A percentile compares a stretch with the other conserved stretches of the same genome.
These are phyloP conservation scores for Chirona hameri DNA, from an alignment of 2,888 invertebrate species.

Conservation along the genomic window DNA sequence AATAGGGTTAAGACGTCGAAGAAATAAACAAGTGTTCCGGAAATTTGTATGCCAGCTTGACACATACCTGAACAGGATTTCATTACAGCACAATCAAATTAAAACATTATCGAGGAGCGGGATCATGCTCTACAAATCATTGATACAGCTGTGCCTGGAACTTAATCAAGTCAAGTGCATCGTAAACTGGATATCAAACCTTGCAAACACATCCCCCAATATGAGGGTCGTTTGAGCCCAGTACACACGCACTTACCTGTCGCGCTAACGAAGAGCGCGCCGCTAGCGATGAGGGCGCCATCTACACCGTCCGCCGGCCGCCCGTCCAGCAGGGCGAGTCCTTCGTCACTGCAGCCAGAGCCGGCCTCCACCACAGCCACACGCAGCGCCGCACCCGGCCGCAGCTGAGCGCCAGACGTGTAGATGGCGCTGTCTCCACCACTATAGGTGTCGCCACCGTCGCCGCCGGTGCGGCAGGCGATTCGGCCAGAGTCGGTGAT, in stretches of 20 bases:
- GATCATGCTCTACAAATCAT: too few relatives aligned
- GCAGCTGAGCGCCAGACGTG: neutral
- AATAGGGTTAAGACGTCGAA: too few relatives aligned
- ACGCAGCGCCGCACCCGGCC: constrained; percentile 2
- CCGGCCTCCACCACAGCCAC: neutral
- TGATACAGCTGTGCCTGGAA: too few relatives aligned
- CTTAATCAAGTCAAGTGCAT: too few relatives aligned
- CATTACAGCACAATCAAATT: too few relatives aligned
- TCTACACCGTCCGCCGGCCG: neutral
- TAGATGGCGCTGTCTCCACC: neutral
- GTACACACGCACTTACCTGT: neutral
- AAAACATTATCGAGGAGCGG: too few relatives aligned
- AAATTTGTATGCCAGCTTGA: too few relatives aligned
- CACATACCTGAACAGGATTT: too few relatives aligned
- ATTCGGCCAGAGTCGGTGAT: neutral
- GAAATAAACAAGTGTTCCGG: too few relatives aligned
- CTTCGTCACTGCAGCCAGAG: constrained; percentile 22
- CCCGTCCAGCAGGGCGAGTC: neutral
- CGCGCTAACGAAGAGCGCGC: neutral
- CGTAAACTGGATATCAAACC: too few relatives aligned
- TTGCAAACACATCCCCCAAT: too few relatives aligned
- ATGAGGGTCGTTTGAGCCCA: too few relatives aligned
- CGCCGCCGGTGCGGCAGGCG: neutral
- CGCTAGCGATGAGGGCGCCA: neutral
- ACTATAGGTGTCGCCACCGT: neutral